Percentiles rank a stretch among this genome's conserved stretches.
These are phyloP conservation scores for Colostygia pectinataria DNA, from an alignment of 2,888 invertebrate species.

Conservation along the genomic window DNA sequence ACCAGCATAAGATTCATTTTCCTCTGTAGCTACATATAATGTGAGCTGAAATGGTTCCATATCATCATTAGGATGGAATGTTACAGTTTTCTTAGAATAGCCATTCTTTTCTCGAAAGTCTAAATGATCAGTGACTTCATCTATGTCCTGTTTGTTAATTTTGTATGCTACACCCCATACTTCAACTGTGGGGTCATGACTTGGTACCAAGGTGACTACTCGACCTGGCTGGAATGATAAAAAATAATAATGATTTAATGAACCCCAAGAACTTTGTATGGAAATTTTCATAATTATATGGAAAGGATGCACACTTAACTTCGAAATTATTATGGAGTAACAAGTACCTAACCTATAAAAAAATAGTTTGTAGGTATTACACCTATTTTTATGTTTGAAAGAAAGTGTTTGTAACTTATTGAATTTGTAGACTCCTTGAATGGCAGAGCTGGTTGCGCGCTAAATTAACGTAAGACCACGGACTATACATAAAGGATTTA, in stretches of 20 bases:
- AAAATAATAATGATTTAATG: neutral
- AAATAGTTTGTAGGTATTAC: too few relatives aligned
- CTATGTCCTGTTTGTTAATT: constrained; percentile 87
- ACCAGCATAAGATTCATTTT: constrained; percentile 90
- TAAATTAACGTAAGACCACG: too few relatives aligned
- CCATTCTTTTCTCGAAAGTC: constrained; percentile 97
- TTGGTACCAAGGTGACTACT: constrained; percentile 92
- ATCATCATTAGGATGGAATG: constrained; percentile 86
- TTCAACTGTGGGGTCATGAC: constrained; percentile 79
- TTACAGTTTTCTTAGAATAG: constrained; percentile 87
- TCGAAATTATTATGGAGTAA: too few relatives aligned
- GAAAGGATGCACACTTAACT: too few relatives aligned
- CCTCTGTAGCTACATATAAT: constrained; percentile 91
- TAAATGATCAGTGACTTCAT: constrained; percentile 89
- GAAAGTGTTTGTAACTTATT: too few relatives aligned
- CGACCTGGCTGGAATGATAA: constrained; percentile 87
- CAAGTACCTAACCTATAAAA: too few relatives aligned
- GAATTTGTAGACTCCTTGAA: too few relatives aligned
- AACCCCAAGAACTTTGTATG: too few relatives aligned
- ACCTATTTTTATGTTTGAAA: too few relatives aligned
- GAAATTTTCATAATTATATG: too few relatives aligned
- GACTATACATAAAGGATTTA: too few relatives aligned
- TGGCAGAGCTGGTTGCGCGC: too few relatives aligned
- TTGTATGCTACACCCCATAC: constrained; percentile 97
- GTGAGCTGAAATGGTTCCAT: constrained; percentile 86